A percentile compares a stretch with the other conserved stretches of the same genome.
Evolutionary conservation across 2,888 invertebrate genomes (phyloP).

Genomic region (Spilarctia lutea): DNA sequence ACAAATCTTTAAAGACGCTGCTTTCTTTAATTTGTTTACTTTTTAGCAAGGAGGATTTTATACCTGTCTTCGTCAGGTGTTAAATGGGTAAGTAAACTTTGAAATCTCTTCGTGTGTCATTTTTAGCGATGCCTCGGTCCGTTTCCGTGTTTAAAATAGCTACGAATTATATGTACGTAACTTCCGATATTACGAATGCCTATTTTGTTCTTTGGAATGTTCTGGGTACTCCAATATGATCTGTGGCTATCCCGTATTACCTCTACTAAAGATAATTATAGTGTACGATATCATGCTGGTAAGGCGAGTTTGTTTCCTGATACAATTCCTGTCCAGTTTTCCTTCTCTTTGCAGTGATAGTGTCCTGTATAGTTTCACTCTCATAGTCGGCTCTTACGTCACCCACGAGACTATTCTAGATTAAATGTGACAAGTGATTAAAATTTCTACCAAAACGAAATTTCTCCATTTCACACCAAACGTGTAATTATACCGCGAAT

Average conservation of each 20-base stretch:
- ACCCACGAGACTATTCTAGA: too few species aligned
- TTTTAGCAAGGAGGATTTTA: constrained; percentile 35
- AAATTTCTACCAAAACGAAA: background rate
- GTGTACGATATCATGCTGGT: too few species aligned
- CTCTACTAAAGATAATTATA: too few species aligned
- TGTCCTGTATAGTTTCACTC: too few species aligned
- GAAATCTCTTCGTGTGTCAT: constrained; percentile 19
- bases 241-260: background rate
- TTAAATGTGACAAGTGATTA: too few species aligned
- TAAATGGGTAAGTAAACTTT: constrained; percentile 34
- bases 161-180: background rate
- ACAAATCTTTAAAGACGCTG: constrained; percentile 9
- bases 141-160: constrained; percentile 1
- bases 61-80: constrained; percentile 27
- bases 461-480: background rate
- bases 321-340: too few species aligned
- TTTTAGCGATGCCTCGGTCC: constrained; percentile 12
- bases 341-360: too few species aligned
- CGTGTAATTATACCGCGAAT: background rate
- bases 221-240: background rate
- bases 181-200: background rate
- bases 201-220: background rate
- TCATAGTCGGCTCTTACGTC: too few species aligned
- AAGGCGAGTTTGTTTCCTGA: too few species aligned
- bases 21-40: constrained; percentile 47